Base-by-base conservation (phyloP, 2,888 invertebrate genomes). In the Apamea monoglypha region DNA sequence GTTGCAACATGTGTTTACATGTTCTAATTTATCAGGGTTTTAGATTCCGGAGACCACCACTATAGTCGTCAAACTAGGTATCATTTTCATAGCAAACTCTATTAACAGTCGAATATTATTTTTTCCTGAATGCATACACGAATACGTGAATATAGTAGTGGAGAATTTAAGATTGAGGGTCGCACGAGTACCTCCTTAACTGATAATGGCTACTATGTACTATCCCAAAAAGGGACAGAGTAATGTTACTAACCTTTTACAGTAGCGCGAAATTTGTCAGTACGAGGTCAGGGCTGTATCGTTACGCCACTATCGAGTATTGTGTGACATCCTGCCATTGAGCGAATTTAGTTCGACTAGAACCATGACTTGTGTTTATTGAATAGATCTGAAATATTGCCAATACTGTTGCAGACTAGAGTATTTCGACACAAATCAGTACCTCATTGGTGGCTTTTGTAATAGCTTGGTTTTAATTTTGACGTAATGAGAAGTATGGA, bases 321-420 rank as follows among this genome's bases (percentile, higher is more conserved):
- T 93, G 93, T 92, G 87, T 76, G 87, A 91, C 90, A 93, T 94
- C 94, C 94, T 92, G 91, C 90, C 91, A 94, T 95, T 94, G 90
- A 94, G 73, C 64, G 64, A 80, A 90, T 87, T 86, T 70, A 78
- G 69, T 80, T 73, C 67, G 59, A 72, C 74, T 76, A 84, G 74
- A 83, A 74, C 81, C 72, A 66, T 82, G 87, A 85, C 84, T 87
- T 67, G 69, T 76, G 66, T 18, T 81, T 70, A 71, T 75, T 66
- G 73, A 61, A 61, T 75, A 40, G 76, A 70, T 32, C 50, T 47
- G 16, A 40, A 29, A 50, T 83, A 75, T 75, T 75, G 25, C 29
- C 69, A 68, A 74, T 71, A 50, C 32, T 56, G 59, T 29, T 21
- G 29, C 47, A 67, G 50, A 1, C 82, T n/a, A 8, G 14, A 44